Base-by-base conservation (phyloP, 2,888 invertebrate species). In the Idaea straminata region DNA sequence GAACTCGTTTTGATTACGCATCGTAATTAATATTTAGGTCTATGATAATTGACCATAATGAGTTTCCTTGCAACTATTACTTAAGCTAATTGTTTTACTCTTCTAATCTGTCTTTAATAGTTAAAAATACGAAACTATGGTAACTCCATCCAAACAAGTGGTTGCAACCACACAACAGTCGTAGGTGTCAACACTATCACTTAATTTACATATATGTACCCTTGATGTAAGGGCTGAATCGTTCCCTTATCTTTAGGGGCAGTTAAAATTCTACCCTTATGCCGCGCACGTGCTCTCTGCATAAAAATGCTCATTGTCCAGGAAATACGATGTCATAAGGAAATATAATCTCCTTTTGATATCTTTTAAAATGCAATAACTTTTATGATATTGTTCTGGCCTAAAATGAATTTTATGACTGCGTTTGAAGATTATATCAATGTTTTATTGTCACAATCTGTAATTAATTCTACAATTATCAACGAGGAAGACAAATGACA, bases 171-270 rank as follows among this genome's bases (percentile, higher is more conserved):
- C 47, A 47, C 25, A 25, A 25, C 25, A 47, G 67, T 71, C 35
- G 76, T 77, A 77, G 79, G 77, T 76, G 77, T 72, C 69, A 73
- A 70, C 74, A 47, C 47, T 47, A 13, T 47, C 47, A 13, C 13
- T 47, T 77, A 74, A 80, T 83, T 83, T 79, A 74, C 80, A 84
- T 81, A 81, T 76, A 69, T 68, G 65, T 70, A 69, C 70, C 71
- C 66, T 62, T 69, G 63, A 68, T 61, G 67, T 71, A 72, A 69
- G 69, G 66, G 64, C 58, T 62, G 60, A n/a, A 15, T 35, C 13
- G 61, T 61, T 62, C 69, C 67, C 61, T 70, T 61, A 61, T 68
- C 64, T 69, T 70, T 71, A 64, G 62, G 70, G 66, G 63, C 34
- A 59, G 66, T 58, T 35, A 57, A 57, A 34, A 63, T 62, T 63